Percentiles rank a stretch among this genome's conserved stretches.
These are phyloP conservation scores for Amblyopsis hoosieri DNA, from an alignment of 2,797 vertebrate genomes.

Conservation along the genomic window DNA sequence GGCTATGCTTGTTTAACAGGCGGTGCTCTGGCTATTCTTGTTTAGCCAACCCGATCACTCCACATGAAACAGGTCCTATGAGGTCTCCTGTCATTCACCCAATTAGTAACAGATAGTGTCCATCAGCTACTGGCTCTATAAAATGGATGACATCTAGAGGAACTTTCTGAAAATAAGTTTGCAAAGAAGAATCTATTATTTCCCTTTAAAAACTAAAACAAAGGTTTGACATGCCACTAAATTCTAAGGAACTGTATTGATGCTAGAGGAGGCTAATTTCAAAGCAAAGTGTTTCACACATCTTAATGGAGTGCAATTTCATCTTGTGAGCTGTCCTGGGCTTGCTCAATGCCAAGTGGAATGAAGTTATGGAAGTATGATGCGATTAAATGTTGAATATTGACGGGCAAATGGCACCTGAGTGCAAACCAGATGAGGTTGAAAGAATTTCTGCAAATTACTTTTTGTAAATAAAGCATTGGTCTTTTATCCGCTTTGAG, in stretches of 20 bases:
- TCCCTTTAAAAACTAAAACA: not conserved
- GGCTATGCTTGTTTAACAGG: slow-evolving; percentile 42
- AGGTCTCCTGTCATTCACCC: slow-evolving; percentile 31
- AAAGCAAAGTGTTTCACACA: not conserved
- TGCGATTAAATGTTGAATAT: too few species aligned
- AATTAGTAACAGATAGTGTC: slow-evolving; percentile 41
- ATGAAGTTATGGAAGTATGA: not conserved
- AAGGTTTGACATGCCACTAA: not conserved
- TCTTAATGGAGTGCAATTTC: not conserved
- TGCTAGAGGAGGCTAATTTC: not conserved
- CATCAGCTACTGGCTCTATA: slow-evolving; percentile 4
- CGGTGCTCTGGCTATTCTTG: slow-evolving; percentile 24
- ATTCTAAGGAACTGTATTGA: not conserved
- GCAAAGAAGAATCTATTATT: not conserved
- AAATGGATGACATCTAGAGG: slow-evolving; percentile 9
- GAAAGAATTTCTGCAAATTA: not conserved
- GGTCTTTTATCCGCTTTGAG: not conserved
- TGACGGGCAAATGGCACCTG: not conserved
- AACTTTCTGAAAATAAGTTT: slow-evolving; percentile 9
- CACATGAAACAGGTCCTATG: slow-evolving; percentile 10
- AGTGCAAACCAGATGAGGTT: not conserved
- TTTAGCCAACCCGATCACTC: slow-evolving; percentile 38
- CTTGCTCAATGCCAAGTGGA: not conserved
- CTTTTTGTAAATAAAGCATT: not conserved
- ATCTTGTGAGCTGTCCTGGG: too few species aligned